A percentile compares a stretch with the other conserved stretches of the same genome.
Conservation (phyloP, 2,113 vertebrate genomes). For the Centropristis striata region DNA sequence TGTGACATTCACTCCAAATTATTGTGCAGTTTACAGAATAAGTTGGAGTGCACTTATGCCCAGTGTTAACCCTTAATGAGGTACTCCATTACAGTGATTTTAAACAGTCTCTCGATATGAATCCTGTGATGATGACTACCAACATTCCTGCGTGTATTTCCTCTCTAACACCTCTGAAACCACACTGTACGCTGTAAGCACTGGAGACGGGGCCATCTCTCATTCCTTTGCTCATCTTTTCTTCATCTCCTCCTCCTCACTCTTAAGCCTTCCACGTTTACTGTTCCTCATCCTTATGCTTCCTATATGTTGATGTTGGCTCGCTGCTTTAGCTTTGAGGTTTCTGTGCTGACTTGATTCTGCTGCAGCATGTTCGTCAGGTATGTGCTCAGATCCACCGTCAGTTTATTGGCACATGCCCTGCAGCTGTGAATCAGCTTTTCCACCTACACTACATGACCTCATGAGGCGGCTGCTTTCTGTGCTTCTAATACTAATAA, state of each 20-base stretch:
- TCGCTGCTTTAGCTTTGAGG: conserved; percentile 21
- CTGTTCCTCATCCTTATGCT: background rate
- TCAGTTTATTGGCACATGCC: conserved; percentile 1
- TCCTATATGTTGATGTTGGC: background rate
- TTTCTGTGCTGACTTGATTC: conserved; percentile 35
- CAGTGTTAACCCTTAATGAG: conserved; percentile 16
- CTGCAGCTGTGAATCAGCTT: conserved; percentile 7
- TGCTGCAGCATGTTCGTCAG: conserved; percentile 34
- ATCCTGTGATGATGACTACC: conserved; percentile 47
- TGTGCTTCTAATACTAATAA: conserved; percentile 5
- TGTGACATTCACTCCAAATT: conserved; percentile 12
- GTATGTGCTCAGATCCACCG: conserved; percentile 28
- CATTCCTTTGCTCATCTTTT: conserved; percentile 2
- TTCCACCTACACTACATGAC: conserved; percentile 1
- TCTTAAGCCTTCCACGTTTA: background rate
- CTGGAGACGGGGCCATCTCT: conserved; percentile 62
- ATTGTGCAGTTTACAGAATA: background rate
- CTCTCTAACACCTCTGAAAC: conserved; percentile 62
- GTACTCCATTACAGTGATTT: conserved; percentile 49
- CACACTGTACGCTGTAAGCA: conserved; percentile 10
- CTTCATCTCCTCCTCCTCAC: conserved; percentile 25
- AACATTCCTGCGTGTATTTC: conserved; percentile 83
- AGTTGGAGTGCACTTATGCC: conserved; percentile 6
- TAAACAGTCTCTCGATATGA: background rate
- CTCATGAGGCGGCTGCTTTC: background rate